Evolutionary conservation across 37 sponge, comb jelly and placozoan genomes (phyloP), one percentile per base, ranked within the genome.

Genomic region (Geodia barretti): DNA sequence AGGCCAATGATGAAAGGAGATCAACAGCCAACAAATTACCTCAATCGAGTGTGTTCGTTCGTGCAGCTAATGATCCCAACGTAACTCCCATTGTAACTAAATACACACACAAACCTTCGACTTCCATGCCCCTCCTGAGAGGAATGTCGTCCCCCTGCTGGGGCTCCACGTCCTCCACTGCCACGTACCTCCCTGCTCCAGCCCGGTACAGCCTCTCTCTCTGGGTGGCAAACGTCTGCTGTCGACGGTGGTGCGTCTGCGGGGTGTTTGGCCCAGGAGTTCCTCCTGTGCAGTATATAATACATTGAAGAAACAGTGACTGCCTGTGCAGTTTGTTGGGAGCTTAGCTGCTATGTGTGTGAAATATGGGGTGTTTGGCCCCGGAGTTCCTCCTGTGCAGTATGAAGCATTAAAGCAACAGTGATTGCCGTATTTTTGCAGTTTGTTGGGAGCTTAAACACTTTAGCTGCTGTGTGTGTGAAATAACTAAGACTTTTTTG

Each of bases 101-200:
- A n/a, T n/a, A n/a, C n/a, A n/a, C n/a, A n/a, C n/a, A 0, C 30
- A n/a, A n/a, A 91, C 91, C 91, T 78, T 91, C 83, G 17, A 91
- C 83, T 2, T 20, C 28, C 87, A 83, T 83, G 5, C 91, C 91
- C 41, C 64, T 86, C 75, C 65, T 73, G 19, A 86, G 73, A 0
- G 54, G 60, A 4, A 91, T 36, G 23, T 91, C 91, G 23, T 83
- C 87, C 4, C 63, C 79, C 39, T 73, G 71, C 33, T 83, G 83
- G 17, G 82, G 83, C 34, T 82, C 72, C 26, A 81, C 76, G 38
- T 91, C 79, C 71, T 81, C 70, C 54, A 77, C 72, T 4, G 36
- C 91, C 4, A 86, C 29, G 64, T 73, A 90, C 28, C 32, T 74
- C 11, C 83, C 89, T 23, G 73, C 58, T 28, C 73, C 74, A 24